These are phyloP conservation scores for Torymus aiolomorphi DNA, from an alignment of 2,888 invertebrate species.

Conservation along the genomic window DNA sequence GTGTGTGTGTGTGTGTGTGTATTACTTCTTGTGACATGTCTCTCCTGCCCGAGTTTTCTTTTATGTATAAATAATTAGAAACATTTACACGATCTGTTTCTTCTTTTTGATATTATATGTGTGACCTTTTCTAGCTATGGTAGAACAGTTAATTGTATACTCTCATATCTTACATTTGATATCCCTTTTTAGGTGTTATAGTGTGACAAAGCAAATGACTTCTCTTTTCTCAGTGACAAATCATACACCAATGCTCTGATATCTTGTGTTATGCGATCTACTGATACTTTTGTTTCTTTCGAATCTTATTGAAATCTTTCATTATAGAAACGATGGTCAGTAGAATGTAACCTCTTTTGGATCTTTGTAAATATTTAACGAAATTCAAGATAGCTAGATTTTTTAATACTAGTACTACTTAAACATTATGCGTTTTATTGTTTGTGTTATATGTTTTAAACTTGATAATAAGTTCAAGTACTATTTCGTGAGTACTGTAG, in stretches of 20 bases:
- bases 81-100: constrained; percentile 29
- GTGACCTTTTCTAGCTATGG: constrained; percentile 41
- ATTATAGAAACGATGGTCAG: background rate
- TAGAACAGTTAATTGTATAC: constrained; percentile 36
- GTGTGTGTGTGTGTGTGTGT: no score
- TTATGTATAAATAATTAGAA: constrained; percentile 10
- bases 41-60: constrained; percentile 33
- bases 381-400: no score
- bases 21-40: background rate
- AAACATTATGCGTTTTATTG: background rate
- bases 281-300: constrained; percentile 7
- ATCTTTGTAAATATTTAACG: background rate
- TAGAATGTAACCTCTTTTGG: constrained; percentile 13
- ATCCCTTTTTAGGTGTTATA: constrained; percentile 29
- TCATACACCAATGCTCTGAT: background rate
- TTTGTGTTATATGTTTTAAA: constrained; percentile 26
- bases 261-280: constrained; percentile 12
- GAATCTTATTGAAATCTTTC: background rate
- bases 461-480: constrained; percentile 45
- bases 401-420: no score
- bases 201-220: constrained; percentile 13
- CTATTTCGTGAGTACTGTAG: background rate
- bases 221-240: constrained; percentile 4
- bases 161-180: constrained; percentile 12
- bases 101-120: constrained; percentile 34